Evolutionary conservation across 2,888 invertebrate species (phyloP), one percentile per base, ranked within the genome.

Genomic region (Eledona agricola): DNA sequence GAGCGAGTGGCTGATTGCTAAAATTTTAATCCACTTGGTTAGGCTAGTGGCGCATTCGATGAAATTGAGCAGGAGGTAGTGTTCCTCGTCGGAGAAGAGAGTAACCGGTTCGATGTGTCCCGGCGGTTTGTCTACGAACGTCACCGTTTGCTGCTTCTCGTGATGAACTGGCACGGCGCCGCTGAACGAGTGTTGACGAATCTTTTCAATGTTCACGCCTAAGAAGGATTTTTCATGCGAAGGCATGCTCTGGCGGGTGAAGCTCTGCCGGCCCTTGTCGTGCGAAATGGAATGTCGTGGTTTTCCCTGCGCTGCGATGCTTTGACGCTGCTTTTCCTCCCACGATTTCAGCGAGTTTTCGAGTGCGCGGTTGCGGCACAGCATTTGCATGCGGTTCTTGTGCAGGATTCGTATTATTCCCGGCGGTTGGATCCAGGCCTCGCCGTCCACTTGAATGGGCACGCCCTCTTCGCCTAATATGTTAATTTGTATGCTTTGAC

Each of bases 401-500:
- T 97, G 97, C 63, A 95, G 87, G 62, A 98, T 96, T 46, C 94
- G 83, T 62, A 98, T 94, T 73, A 95, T 93, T 20, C 97, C 97
- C 0, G 98, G 96, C 0, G 95, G 94, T 75, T 97, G 97, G 23
- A 96, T 83, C 97, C 97, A 97, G 1, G 97, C 96, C 77, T 98
- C 98, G 0, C 97, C 98, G 72, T 98, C 97, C 23, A 96, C 96
- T 79, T 93, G 93, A 40, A 96, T 92, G 0, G 96, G 96, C 9
- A 96, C 93, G 37, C 94, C 91, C 78, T 87, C 96, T 32, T 91
- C 90, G 9, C 92, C 81, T 64, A 96, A 79, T 66, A 98, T 96
- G 71, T 93, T 96, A 62, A 97, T 96, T 78, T 96, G 96, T 1
- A 98, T 92, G 22, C 92, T 91, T 63, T 95, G 89, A 73, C 97